Conservation (phyloP, 2,797 vertebrate genomes). For the Sternotherus odoratus region DNA sequence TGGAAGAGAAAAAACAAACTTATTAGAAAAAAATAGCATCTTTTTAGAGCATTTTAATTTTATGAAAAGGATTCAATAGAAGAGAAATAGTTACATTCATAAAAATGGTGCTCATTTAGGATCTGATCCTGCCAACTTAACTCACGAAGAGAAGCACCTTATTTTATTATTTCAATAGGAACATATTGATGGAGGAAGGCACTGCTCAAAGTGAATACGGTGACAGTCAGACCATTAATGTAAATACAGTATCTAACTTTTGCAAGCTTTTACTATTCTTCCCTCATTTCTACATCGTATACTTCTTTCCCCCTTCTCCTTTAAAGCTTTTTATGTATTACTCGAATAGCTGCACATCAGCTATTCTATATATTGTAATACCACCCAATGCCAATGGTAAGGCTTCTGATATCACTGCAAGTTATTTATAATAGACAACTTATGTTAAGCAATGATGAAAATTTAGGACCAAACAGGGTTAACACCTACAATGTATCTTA, state of each 20-base stretch:
- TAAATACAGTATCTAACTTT: background rate
- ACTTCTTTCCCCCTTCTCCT: background rate
- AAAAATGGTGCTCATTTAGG: background rate
- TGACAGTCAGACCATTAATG: background rate
- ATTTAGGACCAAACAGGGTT: constrained; percentile 26
- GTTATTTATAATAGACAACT: constrained; percentile 14
- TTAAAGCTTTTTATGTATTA: background rate
- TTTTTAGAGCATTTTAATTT: background rate
- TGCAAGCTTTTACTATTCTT: background rate
- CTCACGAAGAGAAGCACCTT: background rate
- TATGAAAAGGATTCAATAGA: background rate
- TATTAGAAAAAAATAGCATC: background rate
- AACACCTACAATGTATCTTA: background rate
- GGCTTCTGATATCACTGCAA: constrained; percentile 4
- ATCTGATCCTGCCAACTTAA: background rate
- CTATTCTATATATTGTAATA: background rate
- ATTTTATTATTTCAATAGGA: background rate
- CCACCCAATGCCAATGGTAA: background rate
- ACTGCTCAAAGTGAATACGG: background rate
- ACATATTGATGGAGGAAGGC: background rate
- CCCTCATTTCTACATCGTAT: background rate
- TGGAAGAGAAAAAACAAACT: background rate
- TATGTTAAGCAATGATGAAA: background rate
- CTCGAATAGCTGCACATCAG: background rate
- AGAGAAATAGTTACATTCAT: background rate